Evolutionary conservation across 2,888 invertebrate species (phyloP).

Genomic region (Calliopum simillimum): DNA sequence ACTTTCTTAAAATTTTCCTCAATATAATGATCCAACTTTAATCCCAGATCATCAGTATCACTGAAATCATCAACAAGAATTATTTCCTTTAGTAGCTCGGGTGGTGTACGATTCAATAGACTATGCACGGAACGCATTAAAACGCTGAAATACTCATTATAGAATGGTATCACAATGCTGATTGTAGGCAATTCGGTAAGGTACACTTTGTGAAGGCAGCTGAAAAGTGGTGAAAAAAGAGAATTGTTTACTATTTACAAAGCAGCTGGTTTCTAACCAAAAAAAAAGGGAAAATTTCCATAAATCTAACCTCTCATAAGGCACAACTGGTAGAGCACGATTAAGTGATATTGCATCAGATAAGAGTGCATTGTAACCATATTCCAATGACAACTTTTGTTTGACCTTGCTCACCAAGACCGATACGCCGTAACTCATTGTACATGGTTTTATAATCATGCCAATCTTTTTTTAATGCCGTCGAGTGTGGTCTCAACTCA

Average conservation of each 20-base stretch:
- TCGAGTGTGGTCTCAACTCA: slow-evolving; percentile 38
- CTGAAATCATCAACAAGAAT: slow-evolving; percentile 91
- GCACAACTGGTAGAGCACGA: slow-evolving; percentile 84
- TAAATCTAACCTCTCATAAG: slow-evolving; percentile 71
- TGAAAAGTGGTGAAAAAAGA: slow-evolving; percentile 35
- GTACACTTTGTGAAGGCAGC: slow-evolving; percentile 60
- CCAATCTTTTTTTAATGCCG: slow-evolving; percentile 78
- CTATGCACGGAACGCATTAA: slow-evolving; percentile 83
- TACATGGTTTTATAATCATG: slow-evolving; percentile 79
- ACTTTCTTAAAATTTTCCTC: slow-evolving; percentile 79
- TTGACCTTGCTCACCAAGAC: slow-evolving; percentile 81
- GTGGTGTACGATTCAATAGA: slow-evolving; percentile 86
- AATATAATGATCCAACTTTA: slow-evolving; percentile 82
- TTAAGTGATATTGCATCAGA: slow-evolving; percentile 93
- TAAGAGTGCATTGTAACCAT: slow-evolving; percentile 93
- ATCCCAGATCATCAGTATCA: slow-evolving; percentile 79
- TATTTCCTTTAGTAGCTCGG: slow-evolving; percentile 85
- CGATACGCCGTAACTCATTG: slow-evolving; percentile 72
- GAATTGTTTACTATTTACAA: background rate
- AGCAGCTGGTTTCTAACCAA: background rate
- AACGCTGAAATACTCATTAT: slow-evolving; percentile 93
- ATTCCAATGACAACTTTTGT: slow-evolving; percentile 81
- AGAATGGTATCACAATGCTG: slow-evolving; percentile 92
- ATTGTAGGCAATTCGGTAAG: slow-evolving; percentile 73
- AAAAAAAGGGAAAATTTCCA: background rate